Percentiles rank a stretch among this genome's conserved stretches.
phyloP scores from a whole-genome alignment of 2,797 vertebrate species.

The Galago senegalensis region DNA sequence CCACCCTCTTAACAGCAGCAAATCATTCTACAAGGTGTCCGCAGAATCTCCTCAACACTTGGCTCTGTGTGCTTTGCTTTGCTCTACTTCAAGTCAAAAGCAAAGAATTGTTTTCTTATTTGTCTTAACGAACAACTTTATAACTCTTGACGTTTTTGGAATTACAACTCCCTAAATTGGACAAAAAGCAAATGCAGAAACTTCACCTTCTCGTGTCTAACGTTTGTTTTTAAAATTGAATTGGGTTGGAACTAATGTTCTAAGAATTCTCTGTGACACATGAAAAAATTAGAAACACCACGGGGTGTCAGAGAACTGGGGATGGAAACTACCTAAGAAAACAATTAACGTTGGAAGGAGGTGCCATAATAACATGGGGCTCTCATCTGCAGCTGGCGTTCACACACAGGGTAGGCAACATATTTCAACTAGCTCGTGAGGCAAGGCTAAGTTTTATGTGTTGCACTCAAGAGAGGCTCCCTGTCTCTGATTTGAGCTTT shows the following conservation, averaged over 20 bases:
- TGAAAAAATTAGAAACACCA: slow-evolving; percentile 66
- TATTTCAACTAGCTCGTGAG: background rate
- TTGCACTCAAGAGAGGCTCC: background rate
- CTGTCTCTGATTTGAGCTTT: background rate
- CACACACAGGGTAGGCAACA: background rate
- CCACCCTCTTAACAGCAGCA: background rate
- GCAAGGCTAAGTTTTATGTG: background rate
- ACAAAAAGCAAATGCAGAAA: background rate
- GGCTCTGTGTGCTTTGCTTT: background rate
- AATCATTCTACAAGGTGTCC: background rate
- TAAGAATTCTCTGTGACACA: slow-evolving; percentile 52
- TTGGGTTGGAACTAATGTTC: slow-evolving; percentile 72
- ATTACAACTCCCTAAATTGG: slow-evolving; percentile 5
- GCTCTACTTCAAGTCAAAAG: slow-evolving; percentile 19
- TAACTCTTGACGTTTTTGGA: slow-evolving; percentile 52
- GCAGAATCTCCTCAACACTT: background rate
- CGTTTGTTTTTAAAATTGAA: slow-evolving; percentile 67
- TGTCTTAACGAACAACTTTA: slow-evolving; percentile 31
- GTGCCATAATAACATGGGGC: background rate
- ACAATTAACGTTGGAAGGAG: slow-evolving; percentile 23
- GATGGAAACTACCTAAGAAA: slow-evolving; percentile 41
- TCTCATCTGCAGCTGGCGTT: background rate
- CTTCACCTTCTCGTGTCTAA: slow-evolving; percentile 22
- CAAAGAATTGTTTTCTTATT: background rate
- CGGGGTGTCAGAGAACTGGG: background rate